These are phyloP conservation scores for Aromia moschata DNA, from an alignment of 2,888 invertebrate species.

Conservation along the genomic window DNA sequence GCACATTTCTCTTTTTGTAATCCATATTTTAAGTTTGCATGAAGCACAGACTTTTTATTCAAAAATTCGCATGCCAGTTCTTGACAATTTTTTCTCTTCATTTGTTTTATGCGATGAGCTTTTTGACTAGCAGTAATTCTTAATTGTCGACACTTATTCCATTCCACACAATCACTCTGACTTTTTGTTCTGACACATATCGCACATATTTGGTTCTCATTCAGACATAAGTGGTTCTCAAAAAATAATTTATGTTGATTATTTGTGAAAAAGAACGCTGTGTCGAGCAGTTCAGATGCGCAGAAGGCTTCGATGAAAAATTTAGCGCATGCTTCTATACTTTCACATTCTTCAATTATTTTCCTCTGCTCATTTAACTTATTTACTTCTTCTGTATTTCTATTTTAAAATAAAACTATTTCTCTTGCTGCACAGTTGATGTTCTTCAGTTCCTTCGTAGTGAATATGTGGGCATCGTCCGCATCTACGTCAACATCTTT, in stretches of 20 bases:
- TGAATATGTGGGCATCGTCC: no score
- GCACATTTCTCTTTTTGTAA: constrained; percentile 3
- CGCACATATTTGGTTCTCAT: neutral
- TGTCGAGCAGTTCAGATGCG: neutral
- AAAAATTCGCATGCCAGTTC: neutral
- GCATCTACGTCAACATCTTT: no score
- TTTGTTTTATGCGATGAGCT: constrained; percentile 2
- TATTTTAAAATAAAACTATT: neutral
- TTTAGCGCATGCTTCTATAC: no score
- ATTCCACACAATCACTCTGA: constrained; percentile 2
- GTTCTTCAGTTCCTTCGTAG: neutral
- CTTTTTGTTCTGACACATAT: constrained; percentile 5
- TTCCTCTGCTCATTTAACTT: neutral
- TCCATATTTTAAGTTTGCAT: neutral
- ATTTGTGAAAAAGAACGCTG: neutral
- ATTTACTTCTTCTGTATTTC: constrained; percentile 1
- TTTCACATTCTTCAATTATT: no score
- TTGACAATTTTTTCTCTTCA: neutral
- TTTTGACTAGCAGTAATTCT: constrained; percentile 2
- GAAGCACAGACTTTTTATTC: neutral
- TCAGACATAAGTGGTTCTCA: no score
- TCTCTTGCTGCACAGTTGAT: no score
- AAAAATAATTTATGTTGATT: no score
- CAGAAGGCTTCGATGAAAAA: neutral
- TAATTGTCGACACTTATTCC: constrained; percentile 1